These are phyloP conservation scores for Agrypnus murinus DNA, from an alignment of 2,888 invertebrate species.

Conservation along the genomic window DNA sequence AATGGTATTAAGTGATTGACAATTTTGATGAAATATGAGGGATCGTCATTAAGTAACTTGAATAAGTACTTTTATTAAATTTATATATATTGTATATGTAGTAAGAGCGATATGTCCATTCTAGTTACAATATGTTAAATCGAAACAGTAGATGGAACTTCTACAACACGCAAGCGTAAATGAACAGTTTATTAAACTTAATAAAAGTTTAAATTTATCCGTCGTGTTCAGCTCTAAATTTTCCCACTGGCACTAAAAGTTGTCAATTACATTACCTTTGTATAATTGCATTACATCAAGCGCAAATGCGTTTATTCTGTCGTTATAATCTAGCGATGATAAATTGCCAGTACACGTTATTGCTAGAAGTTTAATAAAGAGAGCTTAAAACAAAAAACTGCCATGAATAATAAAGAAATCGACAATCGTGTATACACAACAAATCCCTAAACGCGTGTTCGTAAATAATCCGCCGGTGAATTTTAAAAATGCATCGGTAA, in stretches of 20 bases:
- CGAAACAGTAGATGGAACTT: constrained; percentile 13
- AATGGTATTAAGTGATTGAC: too few relatives aligned
- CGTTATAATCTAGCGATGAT: constrained; percentile 46
- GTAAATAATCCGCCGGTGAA: constrained; percentile 44
- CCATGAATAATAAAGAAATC: constrained; percentile 36
- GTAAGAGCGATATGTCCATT: too few relatives aligned
- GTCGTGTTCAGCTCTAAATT: constrained; percentile 43
- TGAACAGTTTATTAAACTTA: constrained; percentile 37
- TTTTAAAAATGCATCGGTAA: constrained; percentile 45
- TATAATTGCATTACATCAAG: constrained; percentile 44
- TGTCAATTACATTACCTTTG: constrained; percentile 46
- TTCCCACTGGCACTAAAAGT: constrained; percentile 46
- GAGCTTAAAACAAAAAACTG: constrained; percentile 24
- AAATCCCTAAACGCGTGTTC: constrained; percentile 37
- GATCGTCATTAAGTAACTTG: too few relatives aligned
- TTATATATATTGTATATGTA: too few relatives aligned
- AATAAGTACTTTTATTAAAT: too few relatives aligned
- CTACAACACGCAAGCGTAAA: constrained; percentile 11
- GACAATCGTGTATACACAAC: constrained; percentile 30
- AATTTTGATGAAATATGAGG: too few relatives aligned
- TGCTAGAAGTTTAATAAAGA: constrained; percentile 19
- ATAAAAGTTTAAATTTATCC: constrained; percentile 46
- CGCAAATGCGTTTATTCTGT: constrained; percentile 48
- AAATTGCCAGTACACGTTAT: constrained; percentile 35
- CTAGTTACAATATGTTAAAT: constrained; percentile 7